Conservation (phyloP, 1,140 invertebrate species). For the Drepana arcuata region DNA sequence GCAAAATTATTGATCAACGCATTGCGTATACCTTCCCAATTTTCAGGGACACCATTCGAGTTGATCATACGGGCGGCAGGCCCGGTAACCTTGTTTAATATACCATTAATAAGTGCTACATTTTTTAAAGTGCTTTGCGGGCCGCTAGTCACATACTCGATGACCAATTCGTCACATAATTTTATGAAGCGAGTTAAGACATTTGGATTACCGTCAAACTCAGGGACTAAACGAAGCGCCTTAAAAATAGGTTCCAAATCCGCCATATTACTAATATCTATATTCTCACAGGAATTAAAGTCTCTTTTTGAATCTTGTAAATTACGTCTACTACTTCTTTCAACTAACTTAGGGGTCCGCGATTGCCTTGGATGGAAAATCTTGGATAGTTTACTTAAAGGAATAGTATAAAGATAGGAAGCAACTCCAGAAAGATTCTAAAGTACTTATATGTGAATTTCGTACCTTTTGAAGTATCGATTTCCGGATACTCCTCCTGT, state of each 20-base stretch:
- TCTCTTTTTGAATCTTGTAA: no score
- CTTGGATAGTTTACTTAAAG: no score
- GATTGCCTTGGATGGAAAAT: neutral
- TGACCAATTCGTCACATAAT: neutral
- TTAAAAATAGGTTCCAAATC: slow-evolving; percentile 2
- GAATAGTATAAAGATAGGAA: no score
- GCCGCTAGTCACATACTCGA: neutral
- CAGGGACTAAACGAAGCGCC: slow-evolving; percentile 3
- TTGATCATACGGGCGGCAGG: neutral
- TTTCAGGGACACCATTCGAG: neutral
- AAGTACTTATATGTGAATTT: no score
- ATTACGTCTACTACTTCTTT: neutral
- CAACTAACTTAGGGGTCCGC: neutral
- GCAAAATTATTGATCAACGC: neutral
- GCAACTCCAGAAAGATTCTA: no score
- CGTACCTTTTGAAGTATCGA: no score
- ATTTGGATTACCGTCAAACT: slow-evolving; percentile 6
- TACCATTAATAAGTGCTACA: neutral
- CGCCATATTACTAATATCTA: neutral
- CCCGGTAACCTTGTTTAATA: neutral
- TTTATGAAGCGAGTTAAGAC: slow-evolving; percentile 1
- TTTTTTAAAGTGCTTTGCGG: neutral
- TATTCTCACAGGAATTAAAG: no score
- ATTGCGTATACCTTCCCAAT: neutral
- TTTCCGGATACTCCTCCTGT: no score